Evolutionary conservation across 2,113 vertebrate genomes (phyloP).

Genomic region (Catharus minimus): DNA sequence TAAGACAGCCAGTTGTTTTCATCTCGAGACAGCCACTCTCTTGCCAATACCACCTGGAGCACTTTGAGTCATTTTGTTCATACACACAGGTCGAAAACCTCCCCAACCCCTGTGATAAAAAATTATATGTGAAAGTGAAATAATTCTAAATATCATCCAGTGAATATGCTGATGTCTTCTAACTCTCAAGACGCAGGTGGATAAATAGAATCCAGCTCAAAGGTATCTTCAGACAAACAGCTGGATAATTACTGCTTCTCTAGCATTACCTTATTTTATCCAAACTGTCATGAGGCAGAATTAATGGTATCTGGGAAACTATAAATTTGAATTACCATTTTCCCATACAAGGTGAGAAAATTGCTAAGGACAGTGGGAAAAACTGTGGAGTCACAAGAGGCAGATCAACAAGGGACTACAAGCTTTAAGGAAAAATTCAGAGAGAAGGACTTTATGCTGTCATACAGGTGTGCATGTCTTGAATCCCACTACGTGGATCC

Average conservation of each 20-base stretch:
- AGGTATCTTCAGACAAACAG: background rate
- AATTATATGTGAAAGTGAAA: background rate
- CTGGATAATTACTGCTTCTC: background rate
- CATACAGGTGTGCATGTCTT: background rate
- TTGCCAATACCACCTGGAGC: background rate
- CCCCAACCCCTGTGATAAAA: background rate
- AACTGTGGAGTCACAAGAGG: background rate
- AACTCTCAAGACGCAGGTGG: background rate
- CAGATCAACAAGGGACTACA: background rate
- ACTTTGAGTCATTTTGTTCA: background rate
- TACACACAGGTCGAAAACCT: background rate
- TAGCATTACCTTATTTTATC: background rate
- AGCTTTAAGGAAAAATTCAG: background rate
- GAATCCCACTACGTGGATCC: background rate
- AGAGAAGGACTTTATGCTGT: background rate
- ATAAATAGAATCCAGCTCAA: slow-evolving; percentile 11
- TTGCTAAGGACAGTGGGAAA: background rate
- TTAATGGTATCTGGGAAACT: background rate
- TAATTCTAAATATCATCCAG: background rate
- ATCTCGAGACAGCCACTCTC: background rate
- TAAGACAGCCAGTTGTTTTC: background rate
- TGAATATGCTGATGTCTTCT: background rate
- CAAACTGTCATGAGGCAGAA: background rate
- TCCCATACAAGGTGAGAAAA: background rate
- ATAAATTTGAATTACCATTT: slow-evolving; percentile 7